Evolutionary conservation across 2,888 invertebrate species (phyloP).

Genomic region (Liopterus haemorrhoidalis): DNA sequence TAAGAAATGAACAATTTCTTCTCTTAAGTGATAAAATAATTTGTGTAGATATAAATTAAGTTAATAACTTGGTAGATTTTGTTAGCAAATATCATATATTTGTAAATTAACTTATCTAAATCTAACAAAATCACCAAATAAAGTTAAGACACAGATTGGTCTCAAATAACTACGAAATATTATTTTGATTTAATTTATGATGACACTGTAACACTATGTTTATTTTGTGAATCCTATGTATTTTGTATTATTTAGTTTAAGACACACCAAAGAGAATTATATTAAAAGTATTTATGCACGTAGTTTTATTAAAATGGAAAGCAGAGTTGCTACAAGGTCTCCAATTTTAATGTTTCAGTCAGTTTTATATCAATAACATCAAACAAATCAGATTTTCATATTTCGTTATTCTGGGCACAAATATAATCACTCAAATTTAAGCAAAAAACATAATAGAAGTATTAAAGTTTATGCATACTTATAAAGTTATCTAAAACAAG

Average conservation of each 20-base stretch:
- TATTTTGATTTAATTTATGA: conserved; percentile 40
- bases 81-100: too few species aligned
- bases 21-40: too few species aligned
- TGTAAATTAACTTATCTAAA: too few species aligned
- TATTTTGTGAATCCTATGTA: conserved; percentile 37
- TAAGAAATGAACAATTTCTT: too few species aligned
- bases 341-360: conserved; percentile 19
- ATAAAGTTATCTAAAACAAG: too few species aligned
- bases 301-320: conserved; percentile 20
- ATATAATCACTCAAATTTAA: too few species aligned
- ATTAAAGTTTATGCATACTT: conserved; percentile 46
- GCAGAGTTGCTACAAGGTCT: conserved; percentile 30
- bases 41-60: too few species aligned
- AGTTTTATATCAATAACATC: conserved; percentile 21
- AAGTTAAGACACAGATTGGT: conserved; percentile 39
- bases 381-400: conserved; percentile 7
- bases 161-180: conserved; percentile 43
- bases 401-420: not conserved
- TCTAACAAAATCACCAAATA: too few species aligned
- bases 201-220: conserved; percentile 37
- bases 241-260: conserved; percentile 44
- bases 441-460: conserved; percentile 47
- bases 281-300: conserved; percentile 37
- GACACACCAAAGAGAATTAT: conserved; percentile 46
- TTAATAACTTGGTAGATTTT: too few species aligned